phyloP scores from a whole-genome alignment of 1,140 invertebrate species.

The Drosophila nikananu region DNA sequence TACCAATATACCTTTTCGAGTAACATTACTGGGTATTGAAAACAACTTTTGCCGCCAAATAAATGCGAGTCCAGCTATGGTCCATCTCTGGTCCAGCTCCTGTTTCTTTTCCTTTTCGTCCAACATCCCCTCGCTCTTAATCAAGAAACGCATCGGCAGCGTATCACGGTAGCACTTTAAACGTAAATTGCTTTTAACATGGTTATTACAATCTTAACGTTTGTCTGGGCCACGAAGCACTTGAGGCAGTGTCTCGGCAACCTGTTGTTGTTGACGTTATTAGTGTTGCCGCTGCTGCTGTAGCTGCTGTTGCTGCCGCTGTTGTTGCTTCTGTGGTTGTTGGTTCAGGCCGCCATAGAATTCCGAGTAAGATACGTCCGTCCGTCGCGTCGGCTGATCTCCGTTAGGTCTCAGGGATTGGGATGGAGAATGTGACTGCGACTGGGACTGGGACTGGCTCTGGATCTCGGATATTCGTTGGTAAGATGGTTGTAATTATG shows the following conservation, averaged over 20 bases:
- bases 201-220: slow-evolving; percentile 84
- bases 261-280: slow-evolving; percentile 48
- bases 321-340: slow-evolving; percentile 14
- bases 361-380: slow-evolving; percentile 23
- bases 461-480: slow-evolving; percentile 53
- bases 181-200: slow-evolving; percentile 85
- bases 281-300: slow-evolving; percentile 24
- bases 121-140: slow-evolving; percentile 65
- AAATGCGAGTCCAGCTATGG: slow-evolving; percentile 61
- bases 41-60: slow-evolving; percentile 68
- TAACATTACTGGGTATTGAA: slow-evolving; percentile 1
- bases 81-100: slow-evolving; percentile 23
- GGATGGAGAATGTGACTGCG: slow-evolving; percentile 5
- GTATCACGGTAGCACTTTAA: slow-evolving; percentile 84
- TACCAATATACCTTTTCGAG: slow-evolving; percentile 2
- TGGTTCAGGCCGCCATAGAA: slow-evolving; percentile 36
- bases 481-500: slow-evolving; percentile 78
- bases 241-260: slow-evolving; percentile 58
- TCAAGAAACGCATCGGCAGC: slow-evolving; percentile 82
- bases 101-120: slow-evolving; percentile 3
- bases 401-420: slow-evolving; percentile 35
- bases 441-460: background rate
- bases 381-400: slow-evolving; percentile 12
- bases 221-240: slow-evolving; percentile 80
- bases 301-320: background rate